Evolutionary conservation across 2,113 vertebrate genomes (phyloP), one percentile per base, ranked within the genome.

Genomic region (Eptesicus fuscus): DNA sequence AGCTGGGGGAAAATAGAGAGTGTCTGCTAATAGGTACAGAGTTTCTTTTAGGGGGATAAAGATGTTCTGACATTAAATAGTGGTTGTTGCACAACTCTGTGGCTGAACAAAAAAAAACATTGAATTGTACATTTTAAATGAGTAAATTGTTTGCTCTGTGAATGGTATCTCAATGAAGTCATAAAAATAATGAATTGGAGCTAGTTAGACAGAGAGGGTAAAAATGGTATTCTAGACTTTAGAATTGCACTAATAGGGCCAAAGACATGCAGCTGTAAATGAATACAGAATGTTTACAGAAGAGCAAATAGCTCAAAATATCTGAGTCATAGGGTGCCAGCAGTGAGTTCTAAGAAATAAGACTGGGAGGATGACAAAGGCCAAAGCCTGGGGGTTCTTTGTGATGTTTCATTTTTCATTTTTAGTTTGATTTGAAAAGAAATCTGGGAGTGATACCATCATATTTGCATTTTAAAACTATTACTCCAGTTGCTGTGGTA

Each of bases 381-480:
- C 13, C 53, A 77, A 59, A 67, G 16, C 18, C 9, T 28, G 18
- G 35, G 30, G 18, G 11, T 30, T 69, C 78, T 63, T 94, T 79
- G 10, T 53, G 74, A 61, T 61, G 22, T 28, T 61, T 28, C 23
- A 11, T 56, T 77, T 14, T 83, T 25, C 77, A 84, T 37, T 79
- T 90, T 83, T 23, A 8, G 2, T 42, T 85, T 95, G 20, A 91
- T 88, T 90, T 90, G 77, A 37, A 85, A 94, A 47, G 13, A 77
- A 95, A 88, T 63, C n/a, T 80, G 32, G 71, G 76, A 61, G 23
- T 8, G 12, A 88, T 53, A 35, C 11, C 49, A 67, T 40, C 51
- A 94, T 51, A 76, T 92, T 73, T 88, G 12, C n/a, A 77, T 61
- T 94, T 85, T 67, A 92, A 94, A 95, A 51, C 5, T 61, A 37